Evolutionary conservation across 2,797 vertebrate genomes (phyloP).

Genomic region (Brachyalestes nurse): DNA sequence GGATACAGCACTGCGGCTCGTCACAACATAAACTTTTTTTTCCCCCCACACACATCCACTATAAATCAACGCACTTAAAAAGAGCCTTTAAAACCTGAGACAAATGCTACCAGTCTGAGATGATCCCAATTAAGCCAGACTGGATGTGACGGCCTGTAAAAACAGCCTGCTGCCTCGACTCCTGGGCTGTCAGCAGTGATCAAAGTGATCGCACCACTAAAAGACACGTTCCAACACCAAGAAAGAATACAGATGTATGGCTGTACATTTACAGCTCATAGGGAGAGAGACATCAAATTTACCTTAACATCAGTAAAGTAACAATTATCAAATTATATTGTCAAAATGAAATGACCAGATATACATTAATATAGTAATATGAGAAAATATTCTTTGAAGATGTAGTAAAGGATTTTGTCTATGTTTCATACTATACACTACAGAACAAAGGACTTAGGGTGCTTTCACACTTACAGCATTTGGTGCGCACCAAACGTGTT

Average conservation of each 20-base stretch:
- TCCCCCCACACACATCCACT: not conserved
- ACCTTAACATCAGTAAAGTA: not conserved
- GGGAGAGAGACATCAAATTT: not conserved
- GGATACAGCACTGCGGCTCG: not conserved
- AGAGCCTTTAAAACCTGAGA: constrained; percentile 1
- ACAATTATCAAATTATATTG: not conserved
- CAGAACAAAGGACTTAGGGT: too few relatives aligned
- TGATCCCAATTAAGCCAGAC: constrained; percentile 25
- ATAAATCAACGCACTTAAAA: not conserved
- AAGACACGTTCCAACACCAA: not conserved
- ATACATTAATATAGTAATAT: not conserved
- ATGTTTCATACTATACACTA: too few relatives aligned
- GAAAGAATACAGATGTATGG: constrained; percentile 55
- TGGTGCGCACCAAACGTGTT: too few relatives aligned
- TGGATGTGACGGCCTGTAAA: constrained; percentile 26
- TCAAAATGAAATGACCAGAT: not conserved
- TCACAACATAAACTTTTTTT: not conserved
- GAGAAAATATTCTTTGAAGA: too few relatives aligned
- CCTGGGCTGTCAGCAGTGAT: constrained; percentile 33
- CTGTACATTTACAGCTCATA: not conserved
- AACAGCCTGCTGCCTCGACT: not conserved
- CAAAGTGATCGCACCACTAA: constrained; percentile 21
- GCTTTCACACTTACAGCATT: too few relatives aligned
- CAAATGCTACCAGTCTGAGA: not conserved
- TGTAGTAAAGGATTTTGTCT: not conserved